phyloP scores from a whole-genome alignment of 1,140 invertebrate genomes.

The Antheraea mylitta region DNA sequence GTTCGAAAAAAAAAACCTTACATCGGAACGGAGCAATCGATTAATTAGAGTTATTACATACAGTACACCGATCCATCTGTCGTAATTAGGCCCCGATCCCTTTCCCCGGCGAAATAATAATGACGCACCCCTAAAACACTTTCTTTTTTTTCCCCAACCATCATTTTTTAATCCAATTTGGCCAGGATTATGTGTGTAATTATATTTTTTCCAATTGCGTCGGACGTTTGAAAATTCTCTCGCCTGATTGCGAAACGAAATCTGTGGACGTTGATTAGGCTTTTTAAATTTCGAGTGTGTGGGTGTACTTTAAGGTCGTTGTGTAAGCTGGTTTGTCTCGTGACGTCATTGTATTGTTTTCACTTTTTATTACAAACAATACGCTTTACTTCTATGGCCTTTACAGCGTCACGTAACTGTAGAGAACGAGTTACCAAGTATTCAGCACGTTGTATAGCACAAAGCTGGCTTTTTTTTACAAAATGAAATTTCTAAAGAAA shows the following conservation, averaged over 20 bases:
- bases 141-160: slow-evolving; percentile 61
- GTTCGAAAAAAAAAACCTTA: slow-evolving; percentile 55
- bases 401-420: no score
- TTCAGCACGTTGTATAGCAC: no score
- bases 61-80: slow-evolving; percentile 68
- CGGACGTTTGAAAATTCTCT: slow-evolving; percentile 61
- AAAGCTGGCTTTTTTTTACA: no score
- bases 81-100: slow-evolving; percentile 73
- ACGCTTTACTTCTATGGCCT: no score
- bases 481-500: no score
- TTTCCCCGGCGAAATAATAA: slow-evolving; percentile 71
- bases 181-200: slow-evolving; percentile 79
- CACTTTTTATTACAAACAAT: neutral
- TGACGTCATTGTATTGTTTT: neutral
- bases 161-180: slow-evolving; percentile 79
- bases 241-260: slow-evolving; percentile 70
- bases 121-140: slow-evolving; percentile 75
- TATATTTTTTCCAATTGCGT: slow-evolving; percentile 77
- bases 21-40: slow-evolving; percentile 55
- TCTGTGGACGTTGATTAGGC: slow-evolving; percentile 65
- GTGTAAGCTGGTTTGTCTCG: neutral
- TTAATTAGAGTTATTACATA: slow-evolving; percentile 76
- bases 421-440: no score
- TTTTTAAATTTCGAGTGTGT: slow-evolving; percentile 59
- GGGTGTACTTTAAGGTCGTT: slow-evolving; percentile 20